Conservation (phyloP, 2,797 vertebrate species). For the Cephalopachus bancanus region DNA sequence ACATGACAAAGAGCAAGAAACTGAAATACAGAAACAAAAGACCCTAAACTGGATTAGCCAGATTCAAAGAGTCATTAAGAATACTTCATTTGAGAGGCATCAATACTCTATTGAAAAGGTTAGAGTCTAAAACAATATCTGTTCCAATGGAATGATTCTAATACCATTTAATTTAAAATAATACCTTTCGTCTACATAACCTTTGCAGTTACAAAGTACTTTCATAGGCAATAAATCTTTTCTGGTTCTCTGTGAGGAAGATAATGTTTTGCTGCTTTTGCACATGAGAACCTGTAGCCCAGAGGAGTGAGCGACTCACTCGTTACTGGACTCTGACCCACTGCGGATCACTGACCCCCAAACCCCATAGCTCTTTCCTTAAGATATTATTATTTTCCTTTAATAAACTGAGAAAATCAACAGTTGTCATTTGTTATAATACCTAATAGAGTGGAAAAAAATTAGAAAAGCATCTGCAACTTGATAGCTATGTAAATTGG, state of each 20-base stretch:
- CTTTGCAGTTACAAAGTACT: neutral
- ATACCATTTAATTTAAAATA: neutral
- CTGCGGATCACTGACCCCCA: neutral
- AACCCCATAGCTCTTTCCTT: neutral
- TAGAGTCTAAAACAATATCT: neutral
- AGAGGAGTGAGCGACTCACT: neutral
- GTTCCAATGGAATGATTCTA: neutral
- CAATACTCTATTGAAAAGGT: neutral
- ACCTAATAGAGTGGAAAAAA: neutral
- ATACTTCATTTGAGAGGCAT: neutral
- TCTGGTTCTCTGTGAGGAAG: neutral
- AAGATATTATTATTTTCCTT: neutral
- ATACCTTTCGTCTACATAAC: neutral
- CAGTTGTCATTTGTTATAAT: neutral
- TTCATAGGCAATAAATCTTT: neutral
- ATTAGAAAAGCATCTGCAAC: neutral
- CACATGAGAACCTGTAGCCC: neutral
- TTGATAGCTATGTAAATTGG: neutral
- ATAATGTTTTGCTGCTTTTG: neutral
- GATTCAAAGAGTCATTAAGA: neutral
- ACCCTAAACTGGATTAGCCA: neutral
- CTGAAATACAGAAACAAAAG: neutral
- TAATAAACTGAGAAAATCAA: neutral
- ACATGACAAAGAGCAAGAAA: neutral
- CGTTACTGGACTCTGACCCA: neutral